Conservation (phyloP, 2,113 vertebrate genomes). For the Dasyornis broadbenti region DNA sequence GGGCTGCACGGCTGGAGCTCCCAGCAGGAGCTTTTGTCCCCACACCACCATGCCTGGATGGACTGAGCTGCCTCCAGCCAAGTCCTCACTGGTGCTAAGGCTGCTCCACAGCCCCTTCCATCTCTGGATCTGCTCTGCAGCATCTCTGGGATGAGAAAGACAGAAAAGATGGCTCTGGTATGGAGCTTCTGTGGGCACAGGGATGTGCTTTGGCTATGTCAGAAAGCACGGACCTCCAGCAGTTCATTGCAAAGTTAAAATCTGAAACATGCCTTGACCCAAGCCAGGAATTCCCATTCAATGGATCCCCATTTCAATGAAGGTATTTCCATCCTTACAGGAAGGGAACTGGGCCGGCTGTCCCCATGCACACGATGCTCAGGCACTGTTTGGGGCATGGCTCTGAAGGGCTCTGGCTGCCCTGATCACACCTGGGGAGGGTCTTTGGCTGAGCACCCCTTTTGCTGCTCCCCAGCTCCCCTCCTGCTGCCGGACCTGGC, state of each 20-base stretch:
- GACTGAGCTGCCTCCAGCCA: fast-evolving
- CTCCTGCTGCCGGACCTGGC: fast-evolving
- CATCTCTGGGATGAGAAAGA: not conserved
- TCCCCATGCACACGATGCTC: fast-evolving
- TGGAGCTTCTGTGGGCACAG: not conserved
- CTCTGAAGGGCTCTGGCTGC: not conserved
- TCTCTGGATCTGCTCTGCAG: not conserved
- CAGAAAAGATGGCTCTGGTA: not conserved
- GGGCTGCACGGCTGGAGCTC: not conserved
- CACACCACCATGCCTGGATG: not conserved
- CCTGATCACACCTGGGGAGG: fast-evolving
- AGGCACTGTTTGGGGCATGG: not conserved
- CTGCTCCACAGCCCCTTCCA: not conserved
- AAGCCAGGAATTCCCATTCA: not conserved
- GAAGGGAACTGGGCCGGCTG: not conserved
- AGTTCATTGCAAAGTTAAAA: not conserved
- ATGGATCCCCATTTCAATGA: not conserved
- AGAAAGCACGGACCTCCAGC: not conserved
- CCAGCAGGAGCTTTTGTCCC: not conserved
- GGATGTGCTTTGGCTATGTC: not conserved
- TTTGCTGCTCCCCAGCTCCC: not conserved
- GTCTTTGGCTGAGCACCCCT: not conserved
- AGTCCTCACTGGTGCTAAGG: fast-evolving
- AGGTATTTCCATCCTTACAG: not conserved
- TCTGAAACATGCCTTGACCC: not conserved